These are phyloP conservation scores for Hydrophis major DNA, from an alignment of 2,797 vertebrate genomes.

Conservation along the genomic window DNA sequence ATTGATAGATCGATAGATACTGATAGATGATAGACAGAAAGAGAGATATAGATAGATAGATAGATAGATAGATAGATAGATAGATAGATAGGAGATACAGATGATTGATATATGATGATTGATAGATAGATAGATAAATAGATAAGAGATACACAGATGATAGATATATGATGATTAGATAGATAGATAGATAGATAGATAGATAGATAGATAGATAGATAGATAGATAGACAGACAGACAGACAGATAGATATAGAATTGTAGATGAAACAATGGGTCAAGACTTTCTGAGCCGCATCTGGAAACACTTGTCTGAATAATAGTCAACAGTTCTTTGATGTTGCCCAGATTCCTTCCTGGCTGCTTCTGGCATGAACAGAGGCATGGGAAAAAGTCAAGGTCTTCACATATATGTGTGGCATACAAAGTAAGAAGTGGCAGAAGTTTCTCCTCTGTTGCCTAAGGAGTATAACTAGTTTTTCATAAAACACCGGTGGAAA, in stretches of 20 bases:
- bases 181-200: too few relatives aligned
- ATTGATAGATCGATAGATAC: too few relatives aligned
- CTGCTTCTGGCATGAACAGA: not conserved
- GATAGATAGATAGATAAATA: too few relatives aligned
- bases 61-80: too few relatives aligned
- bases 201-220: too few relatives aligned
- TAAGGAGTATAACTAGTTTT: not conserved
- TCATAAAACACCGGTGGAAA: not conserved
- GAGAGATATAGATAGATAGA: too few relatives aligned
- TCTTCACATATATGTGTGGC: not conserved
- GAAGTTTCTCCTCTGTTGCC: not conserved
- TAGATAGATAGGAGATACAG: not conserved
- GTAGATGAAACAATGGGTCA: not conserved
- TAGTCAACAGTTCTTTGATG: not conserved
- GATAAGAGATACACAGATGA: too few relatives aligned
- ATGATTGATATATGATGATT: too few relatives aligned
- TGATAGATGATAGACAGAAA: too few relatives aligned
- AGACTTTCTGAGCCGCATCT: not conserved
- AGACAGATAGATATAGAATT: not conserved
- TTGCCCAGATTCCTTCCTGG: not conserved
- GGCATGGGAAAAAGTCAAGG: not conserved
- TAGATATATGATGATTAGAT: not conserved
- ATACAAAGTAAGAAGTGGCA: not conserved
- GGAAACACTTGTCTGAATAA: not conserved
- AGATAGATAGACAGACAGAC: not conserved